Base-by-base conservation (phyloP, 2,888 invertebrate genomes). In the Trachelus troglodyta region DNA sequence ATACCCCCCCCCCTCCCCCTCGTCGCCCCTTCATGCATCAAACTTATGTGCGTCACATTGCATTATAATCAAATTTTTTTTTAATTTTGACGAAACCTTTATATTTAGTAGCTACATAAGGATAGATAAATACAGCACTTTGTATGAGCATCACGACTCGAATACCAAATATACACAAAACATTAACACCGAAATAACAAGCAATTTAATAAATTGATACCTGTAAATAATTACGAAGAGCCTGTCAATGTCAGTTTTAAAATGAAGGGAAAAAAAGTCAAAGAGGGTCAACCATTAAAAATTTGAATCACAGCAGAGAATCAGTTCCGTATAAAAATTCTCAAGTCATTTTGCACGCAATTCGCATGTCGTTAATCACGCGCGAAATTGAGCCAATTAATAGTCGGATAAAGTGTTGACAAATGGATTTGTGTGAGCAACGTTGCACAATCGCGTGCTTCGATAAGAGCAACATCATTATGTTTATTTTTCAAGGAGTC, bases 311-410 rank as follows among this genome's bases (percentile, higher is more conserved):
- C 2, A 23, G 23, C 23, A 23, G 56, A 56, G 23, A 56, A 23
- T 56, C 9, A 15, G 56, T 56, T 56, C 56, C 23, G 23, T 56
- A 56, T 23, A 23, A 23, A 33, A 76, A 77, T 69, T 12, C 77
- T 73, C 75, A 69, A 79, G 75, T 81, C 77, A 78, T 34, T 73
- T 76, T 69, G 31, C 76, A 76, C 78, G 77, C 77, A 76, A 79
- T 77, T 74, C 77, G 77, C 56, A 74, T 35, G 56, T 77, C 76
- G 74, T 81, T 81, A 80, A 74, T 73, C 77, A 75, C 75, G 33
- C 77, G 75, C 76, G 79, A 68, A 76, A 73, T 74, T 77, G 34
- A 34, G 4, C 15, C 40, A 56, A 23, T 37, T n/a, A 56, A 31
- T 12, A 35, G 31, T 11, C 56, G 56, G 23, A 1, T 23, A 56